Percentiles rank a stretch among this genome's conserved stretches.
Evolutionary conservation across 2,888 invertebrate genomes (phyloP).

Genomic region (Stomorhina lunata): DNA sequence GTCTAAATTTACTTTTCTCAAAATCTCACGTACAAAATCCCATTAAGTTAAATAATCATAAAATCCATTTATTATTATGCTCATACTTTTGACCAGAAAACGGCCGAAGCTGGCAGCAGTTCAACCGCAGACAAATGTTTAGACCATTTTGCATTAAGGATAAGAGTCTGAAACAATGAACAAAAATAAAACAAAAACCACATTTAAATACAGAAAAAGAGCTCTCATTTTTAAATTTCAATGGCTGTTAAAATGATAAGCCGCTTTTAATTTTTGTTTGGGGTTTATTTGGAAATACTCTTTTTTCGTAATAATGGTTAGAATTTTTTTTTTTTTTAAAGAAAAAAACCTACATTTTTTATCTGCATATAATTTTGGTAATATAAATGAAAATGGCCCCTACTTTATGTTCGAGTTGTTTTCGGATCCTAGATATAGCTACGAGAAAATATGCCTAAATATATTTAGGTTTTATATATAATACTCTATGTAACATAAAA

Average conservation of each 20-base stretch:
- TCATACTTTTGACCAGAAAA: background rate
- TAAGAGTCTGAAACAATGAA: background rate
- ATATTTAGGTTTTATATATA: background rate
- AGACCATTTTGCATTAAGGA: background rate
- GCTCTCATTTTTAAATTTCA: slow-evolving; percentile 26
- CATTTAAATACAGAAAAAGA: background rate
- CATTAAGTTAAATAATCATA: slow-evolving; percentile 3
- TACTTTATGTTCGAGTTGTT: background rate
- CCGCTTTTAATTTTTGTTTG: slow-evolving; percentile 25
- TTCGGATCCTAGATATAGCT: background rate
- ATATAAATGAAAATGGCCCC: background rate
- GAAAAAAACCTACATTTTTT: slow-evolving; percentile 17
- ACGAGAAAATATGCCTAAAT: slow-evolving; percentile 20
- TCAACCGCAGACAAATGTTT: slow-evolving; percentile 47
- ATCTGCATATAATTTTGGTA: slow-evolving; percentile 26
- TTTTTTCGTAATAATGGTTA: background rate
- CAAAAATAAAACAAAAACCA: background rate
- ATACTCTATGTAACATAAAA: no score
- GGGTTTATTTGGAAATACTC: background rate
- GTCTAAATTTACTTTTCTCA: background rate
- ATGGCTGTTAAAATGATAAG: slow-evolving; percentile 48
- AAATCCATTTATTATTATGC: slow-evolving; percentile 15
- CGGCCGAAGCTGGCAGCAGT: background rate
- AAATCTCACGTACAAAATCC: background rate
- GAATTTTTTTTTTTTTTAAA: background rate